Percentiles rank a stretch among this genome's conserved stretches.
Conservation (phyloP, 2,888 invertebrate species). For the Diplolepis rosae region DNA sequence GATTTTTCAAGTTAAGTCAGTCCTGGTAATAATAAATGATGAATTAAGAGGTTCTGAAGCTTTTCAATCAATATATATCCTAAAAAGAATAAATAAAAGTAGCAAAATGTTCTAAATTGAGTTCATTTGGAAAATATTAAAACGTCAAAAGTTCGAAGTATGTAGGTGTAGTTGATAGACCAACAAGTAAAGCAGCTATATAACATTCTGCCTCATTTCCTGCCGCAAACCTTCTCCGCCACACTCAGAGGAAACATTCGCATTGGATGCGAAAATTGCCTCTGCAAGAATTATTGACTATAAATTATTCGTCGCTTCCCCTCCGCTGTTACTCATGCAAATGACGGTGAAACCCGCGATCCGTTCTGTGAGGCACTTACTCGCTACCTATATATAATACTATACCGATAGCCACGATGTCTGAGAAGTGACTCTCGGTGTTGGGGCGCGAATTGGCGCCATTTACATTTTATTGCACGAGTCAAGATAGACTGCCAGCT, state of each 20-base stretch:
- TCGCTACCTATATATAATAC: conserved; percentile 51
- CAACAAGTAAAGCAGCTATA: background rate
- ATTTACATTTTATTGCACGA: conserved; percentile 66
- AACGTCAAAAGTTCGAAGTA: too few relatives aligned
- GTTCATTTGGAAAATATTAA: too few relatives aligned
- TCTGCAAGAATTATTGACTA: conserved; percentile 67
- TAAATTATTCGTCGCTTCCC: conserved; percentile 61
- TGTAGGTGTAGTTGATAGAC: background rate
- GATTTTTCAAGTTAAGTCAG: too few relatives aligned
- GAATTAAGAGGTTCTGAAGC: too few relatives aligned
- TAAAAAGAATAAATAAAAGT: too few relatives aligned
- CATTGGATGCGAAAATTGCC: conserved; percentile 67
- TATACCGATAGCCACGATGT: background rate
- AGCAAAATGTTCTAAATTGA: too few relatives aligned
- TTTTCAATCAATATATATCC: too few relatives aligned
- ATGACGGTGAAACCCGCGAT: conserved; percentile 49
- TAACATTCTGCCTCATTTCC: background rate
- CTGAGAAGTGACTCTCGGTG: conserved; percentile 25
- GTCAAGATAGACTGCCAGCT: conserved; percentile 54
- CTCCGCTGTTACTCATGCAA: conserved; percentile 64
- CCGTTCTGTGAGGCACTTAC: conserved; percentile 48
- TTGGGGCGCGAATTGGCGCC: conserved; percentile 56
- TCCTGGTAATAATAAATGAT: too few relatives aligned
- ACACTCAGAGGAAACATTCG: conserved; percentile 52
- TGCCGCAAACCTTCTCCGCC: background rate